These are phyloP conservation scores for Nyctibius grandis DNA, from an alignment of 2,797 vertebrate species.

Conservation along the genomic window DNA sequence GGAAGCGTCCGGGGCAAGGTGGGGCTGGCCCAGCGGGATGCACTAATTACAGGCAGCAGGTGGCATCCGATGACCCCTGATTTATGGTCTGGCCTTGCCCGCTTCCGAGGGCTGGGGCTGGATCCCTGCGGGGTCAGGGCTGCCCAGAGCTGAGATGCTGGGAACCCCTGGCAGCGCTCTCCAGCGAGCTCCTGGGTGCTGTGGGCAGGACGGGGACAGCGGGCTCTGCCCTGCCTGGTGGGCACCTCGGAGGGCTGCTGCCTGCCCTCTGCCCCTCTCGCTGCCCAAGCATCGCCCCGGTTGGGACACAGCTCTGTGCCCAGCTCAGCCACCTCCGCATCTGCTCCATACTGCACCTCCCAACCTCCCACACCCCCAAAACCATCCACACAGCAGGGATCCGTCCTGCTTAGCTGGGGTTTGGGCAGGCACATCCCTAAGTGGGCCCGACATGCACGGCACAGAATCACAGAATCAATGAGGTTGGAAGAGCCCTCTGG, in stretches of 20 bases:
- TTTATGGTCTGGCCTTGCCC: not conserved
- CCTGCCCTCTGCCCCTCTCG: not conserved
- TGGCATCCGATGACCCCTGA: not conserved
- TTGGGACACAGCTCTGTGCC: not conserved
- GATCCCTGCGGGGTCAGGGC: not conserved
- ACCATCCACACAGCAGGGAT: not conserved
- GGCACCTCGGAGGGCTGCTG: not conserved
- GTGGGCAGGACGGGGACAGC: not conserved
- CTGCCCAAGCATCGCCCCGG: not conserved
- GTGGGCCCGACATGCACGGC: fast-evolving
- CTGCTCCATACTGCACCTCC: not conserved
- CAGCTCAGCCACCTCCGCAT: not conserved
- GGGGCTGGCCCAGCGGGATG: slow-evolving; percentile 5
- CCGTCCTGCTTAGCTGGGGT: not conserved
- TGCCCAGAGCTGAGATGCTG: not conserved
- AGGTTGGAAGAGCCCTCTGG: too few relatives aligned
- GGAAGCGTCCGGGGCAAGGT: slow-evolving; percentile 59
- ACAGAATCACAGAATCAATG: too few relatives aligned
- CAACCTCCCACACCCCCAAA: not conserved
- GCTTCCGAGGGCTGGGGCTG: not conserved
- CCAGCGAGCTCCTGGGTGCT: not conserved
- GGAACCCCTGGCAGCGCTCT: not conserved
- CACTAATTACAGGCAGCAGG: slow-evolving; percentile 68
- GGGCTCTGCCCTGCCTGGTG: not conserved
- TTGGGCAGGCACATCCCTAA: not conserved